Evolutionary conservation across 2,888 invertebrate species (phyloP).

Genomic region (Synergus japonicus): DNA sequence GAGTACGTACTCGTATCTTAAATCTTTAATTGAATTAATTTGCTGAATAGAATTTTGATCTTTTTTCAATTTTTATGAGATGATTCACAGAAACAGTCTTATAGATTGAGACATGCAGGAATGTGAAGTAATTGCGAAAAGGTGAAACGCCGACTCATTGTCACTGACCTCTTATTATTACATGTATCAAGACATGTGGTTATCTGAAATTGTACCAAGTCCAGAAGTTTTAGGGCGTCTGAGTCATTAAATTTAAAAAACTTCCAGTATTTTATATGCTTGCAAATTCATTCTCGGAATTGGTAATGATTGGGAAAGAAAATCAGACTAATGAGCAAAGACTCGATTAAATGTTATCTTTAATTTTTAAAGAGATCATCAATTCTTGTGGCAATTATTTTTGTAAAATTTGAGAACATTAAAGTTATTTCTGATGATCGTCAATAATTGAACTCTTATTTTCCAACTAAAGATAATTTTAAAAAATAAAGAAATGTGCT

Average conservation of each 20-base stretch:
- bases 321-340: neutral
- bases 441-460: no score
- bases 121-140: slow-evolving; percentile 10
- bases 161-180: slow-evolving; percentile 28
- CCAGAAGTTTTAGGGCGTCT: neutral
- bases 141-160: slow-evolving; percentile 36
- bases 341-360: neutral
- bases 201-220: slow-evolving; percentile 18
- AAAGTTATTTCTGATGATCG: no score
- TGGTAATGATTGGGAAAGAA: neutral
- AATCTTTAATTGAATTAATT: neutral
- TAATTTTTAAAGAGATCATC: neutral
- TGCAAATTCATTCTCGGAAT: neutral
- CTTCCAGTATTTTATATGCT: neutral
- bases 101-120: neutral
- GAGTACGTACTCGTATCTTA: neutral
- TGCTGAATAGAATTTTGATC: neutral
- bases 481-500: no score
- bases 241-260: neutral
- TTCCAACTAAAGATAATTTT: no score
- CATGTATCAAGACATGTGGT: neutral
- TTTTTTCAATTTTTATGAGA: neutral
- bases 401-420: no score
- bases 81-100: neutral
- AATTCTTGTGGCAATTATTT: neutral